Percentiles rank a stretch among this genome's conserved stretches.
phyloP scores from a whole-genome alignment of 1,140 invertebrate genomes.

The Anastrepha ludens region DNA sequence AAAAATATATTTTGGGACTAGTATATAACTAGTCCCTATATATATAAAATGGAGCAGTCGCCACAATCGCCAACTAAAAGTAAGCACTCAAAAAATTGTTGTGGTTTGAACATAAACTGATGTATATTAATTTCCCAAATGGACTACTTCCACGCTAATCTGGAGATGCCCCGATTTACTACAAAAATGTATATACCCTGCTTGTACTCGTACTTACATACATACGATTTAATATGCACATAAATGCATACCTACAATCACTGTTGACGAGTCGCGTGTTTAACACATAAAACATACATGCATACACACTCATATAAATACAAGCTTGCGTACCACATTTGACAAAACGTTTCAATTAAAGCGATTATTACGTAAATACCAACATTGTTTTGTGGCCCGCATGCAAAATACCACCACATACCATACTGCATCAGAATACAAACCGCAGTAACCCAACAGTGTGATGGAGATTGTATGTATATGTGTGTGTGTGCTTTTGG shows the following conservation, averaged over 20 bases:
- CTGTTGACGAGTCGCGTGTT: constrained; percentile 23
- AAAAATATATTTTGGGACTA: no score
- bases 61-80: no score
- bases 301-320: neutral
- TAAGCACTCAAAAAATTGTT: no score
- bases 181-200: no score
- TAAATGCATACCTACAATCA: neutral
- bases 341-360: constrained; percentile 51
- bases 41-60: no score
- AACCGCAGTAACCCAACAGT: constrained; percentile 29
- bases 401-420: constrained; percentile 42
- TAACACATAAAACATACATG: neutral
- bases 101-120: no score
- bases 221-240: no score
- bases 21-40: no score
- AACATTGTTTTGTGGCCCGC: constrained; percentile 26
- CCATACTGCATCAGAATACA: constrained; percentile 35
- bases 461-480: neutral
- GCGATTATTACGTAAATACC: constrained; percentile 50
- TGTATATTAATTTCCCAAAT: no score
- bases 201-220: no score
- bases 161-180: no score
- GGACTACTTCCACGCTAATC: no score
- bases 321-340: constrained; percentile 6
- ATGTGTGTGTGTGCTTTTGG: neutral